Evolutionary conservation across 2,797 vertebrate species (phyloP).

Genomic region (Buphagus erythrorhynchus): DNA sequence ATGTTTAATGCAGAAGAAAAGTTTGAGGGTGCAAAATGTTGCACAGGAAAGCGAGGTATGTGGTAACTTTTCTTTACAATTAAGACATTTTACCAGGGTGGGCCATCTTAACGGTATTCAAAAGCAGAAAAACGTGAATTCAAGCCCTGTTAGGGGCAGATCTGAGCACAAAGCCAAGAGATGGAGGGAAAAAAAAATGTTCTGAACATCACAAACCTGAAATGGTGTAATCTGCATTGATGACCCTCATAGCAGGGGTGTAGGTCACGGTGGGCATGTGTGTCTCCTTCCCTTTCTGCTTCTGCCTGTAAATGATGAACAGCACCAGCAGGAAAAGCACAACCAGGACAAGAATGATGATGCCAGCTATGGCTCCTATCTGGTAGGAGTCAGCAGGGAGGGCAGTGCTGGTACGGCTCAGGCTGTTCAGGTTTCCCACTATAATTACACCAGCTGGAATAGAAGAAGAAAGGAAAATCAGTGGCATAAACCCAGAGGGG

Average conservation of each 20-base stretch:
- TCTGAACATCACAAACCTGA: constrained; percentile 78
- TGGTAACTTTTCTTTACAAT: neutral
- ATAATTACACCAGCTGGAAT: constrained; percentile 87
- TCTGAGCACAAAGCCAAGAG: neutral
- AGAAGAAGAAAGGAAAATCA: neutral
- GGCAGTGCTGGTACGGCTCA: constrained; percentile 89
- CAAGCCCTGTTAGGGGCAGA: neutral
- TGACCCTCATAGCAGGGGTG: constrained; percentile 88
- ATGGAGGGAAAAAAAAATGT: fast-evolving
- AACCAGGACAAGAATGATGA: constrained; percentile 89
- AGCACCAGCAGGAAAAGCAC: constrained; percentile 90
- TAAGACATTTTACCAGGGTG: neutral
- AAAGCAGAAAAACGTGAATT: neutral
- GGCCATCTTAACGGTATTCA: neutral
- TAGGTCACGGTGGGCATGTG: constrained; percentile 91
- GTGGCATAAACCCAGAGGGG: neutral
- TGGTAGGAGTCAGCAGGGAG: constrained; percentile 91
- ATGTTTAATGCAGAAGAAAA: neutral
- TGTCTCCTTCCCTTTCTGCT: constrained; percentile 92
- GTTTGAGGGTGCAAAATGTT: neutral
- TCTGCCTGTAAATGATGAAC: constrained; percentile 92
- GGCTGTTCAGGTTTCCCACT: constrained; percentile 88
- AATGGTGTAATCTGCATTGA: constrained; percentile 85
- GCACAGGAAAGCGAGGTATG: neutral
- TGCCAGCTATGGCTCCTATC: constrained; percentile 91